Conservation (phyloP, 1,140 invertebrate species). For the Orchestia grillus region DNA sequence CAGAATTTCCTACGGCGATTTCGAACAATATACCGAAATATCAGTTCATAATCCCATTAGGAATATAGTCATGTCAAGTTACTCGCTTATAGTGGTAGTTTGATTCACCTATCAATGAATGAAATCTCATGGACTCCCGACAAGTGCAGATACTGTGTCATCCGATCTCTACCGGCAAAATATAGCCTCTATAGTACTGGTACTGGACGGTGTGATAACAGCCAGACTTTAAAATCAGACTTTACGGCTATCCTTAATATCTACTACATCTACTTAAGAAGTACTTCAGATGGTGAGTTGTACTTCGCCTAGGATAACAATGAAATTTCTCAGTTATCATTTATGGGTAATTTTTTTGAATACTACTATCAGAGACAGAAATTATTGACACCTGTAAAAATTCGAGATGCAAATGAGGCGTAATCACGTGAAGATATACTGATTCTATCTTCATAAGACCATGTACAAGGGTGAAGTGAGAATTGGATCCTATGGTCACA, state of each 20-base stretch:
- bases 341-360: background rate
- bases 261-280: background rate
- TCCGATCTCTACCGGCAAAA: background rate
- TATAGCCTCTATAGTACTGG: background rate
- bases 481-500: too few species aligned
- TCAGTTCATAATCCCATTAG: background rate
- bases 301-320: background rate
- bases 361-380: too few species aligned
- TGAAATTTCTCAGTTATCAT: background rate
- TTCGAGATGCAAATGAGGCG: background rate
- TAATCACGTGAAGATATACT: background rate
- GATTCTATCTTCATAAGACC: background rate
- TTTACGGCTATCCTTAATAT: background rate
- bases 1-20: background rate
- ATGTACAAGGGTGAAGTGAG: too few species aligned
- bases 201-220: background rate
- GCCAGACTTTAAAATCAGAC: background rate
- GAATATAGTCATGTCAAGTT: background rate
- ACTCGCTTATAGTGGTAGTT: background rate
- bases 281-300: background rate
- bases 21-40: background rate
- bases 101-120: background rate
- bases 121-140: background rate
- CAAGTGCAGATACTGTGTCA: background rate
- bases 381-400: background rate